A percentile compares a stretch with the other conserved stretches of the same genome.
These are phyloP conservation scores for Pinna nobilis DNA, from an alignment of 1,140 invertebrate genomes.

Conservation along the genomic window DNA sequence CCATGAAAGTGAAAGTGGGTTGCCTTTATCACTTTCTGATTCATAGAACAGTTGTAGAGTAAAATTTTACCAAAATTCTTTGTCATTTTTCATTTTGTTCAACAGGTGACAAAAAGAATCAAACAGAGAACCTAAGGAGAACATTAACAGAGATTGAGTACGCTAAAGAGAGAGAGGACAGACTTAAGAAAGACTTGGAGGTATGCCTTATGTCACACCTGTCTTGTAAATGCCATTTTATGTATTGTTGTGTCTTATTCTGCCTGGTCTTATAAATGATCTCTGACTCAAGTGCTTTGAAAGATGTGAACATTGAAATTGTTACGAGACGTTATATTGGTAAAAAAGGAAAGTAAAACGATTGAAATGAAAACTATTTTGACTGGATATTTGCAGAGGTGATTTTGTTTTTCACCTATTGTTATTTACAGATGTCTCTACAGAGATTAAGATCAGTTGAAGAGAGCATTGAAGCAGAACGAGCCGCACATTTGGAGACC, in stretches of 20 bases:
- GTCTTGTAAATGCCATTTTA: too few species aligned
- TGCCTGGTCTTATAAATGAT: too few species aligned
- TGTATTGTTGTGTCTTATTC: too few species aligned
- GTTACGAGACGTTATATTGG: too few species aligned
- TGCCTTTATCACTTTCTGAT: too few species aligned
- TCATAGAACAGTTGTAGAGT: too few species aligned
- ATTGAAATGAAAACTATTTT: too few species aligned
- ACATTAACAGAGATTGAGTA: slow-evolving; percentile 63
- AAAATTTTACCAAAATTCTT: background rate
- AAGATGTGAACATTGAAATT: too few species aligned
- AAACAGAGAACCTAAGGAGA: slow-evolving; percentile 56
- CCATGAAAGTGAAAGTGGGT: too few species aligned
- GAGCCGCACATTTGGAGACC: slow-evolving; percentile 71
- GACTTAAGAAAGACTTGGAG: slow-evolving; percentile 68
- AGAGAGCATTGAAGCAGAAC: slow-evolving; percentile 70
- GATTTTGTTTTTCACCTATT: background rate
- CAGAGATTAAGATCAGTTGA: slow-evolving; percentile 62
- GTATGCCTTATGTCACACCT: too few species aligned
- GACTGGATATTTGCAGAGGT: background rate
- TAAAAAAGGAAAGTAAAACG: too few species aligned
- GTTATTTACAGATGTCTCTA: slow-evolving; percentile 42
- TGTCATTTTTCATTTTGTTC: slow-evolving; percentile 1
- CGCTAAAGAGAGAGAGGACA: slow-evolving; percentile 65
- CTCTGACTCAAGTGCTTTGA: too few species aligned
- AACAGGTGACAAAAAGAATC: slow-evolving; percentile 58